These are phyloP conservation scores for Schlechtendalia chinensis DNA, from an alignment of 1,140 invertebrate genomes.

Conservation along the genomic window DNA sequence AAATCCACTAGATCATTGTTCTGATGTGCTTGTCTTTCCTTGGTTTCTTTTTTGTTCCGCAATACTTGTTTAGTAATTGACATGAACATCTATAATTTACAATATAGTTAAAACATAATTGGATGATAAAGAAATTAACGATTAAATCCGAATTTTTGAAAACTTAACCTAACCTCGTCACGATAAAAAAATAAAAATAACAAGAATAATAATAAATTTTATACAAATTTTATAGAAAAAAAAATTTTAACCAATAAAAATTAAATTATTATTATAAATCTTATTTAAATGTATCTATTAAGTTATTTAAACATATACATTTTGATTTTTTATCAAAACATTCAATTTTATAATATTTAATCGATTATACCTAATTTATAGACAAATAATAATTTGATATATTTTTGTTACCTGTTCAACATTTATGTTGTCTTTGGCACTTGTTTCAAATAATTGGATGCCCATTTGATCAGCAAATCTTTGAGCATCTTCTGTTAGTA, in stretches of 20 bases:
- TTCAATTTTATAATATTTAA: too few species aligned
- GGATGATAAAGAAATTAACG: neutral
- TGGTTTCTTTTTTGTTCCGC: conserved; percentile 66
- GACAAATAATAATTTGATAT: neutral
- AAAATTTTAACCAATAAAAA: too few species aligned
- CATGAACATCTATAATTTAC: conserved; percentile 69
- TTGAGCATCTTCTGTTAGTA: conserved; percentile 94
- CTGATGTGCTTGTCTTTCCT: conserved; percentile 63
- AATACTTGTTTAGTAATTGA: conserved; percentile 71
- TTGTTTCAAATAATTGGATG: conserved; percentile 96
- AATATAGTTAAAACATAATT: neutral
- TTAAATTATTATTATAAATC: too few species aligned
- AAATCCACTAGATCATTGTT: conserved; percentile 54
- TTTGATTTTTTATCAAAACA: neutral
- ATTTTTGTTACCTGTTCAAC: conserved; percentile 83
- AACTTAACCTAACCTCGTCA: too few species aligned
- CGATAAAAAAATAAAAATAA: too few species aligned
- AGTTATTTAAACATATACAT: neutral
- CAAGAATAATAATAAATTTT: neutral
- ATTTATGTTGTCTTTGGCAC: conserved; percentile 98
- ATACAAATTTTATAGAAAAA: too few species aligned
- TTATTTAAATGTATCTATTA: too few species aligned
- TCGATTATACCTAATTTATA: neutral
- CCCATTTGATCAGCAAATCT: conserved; percentile 95
- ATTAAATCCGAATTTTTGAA: neutral